Conservation (phyloP, 2,113 vertebrate species). For the Gadus macrocephalus region DNA sequence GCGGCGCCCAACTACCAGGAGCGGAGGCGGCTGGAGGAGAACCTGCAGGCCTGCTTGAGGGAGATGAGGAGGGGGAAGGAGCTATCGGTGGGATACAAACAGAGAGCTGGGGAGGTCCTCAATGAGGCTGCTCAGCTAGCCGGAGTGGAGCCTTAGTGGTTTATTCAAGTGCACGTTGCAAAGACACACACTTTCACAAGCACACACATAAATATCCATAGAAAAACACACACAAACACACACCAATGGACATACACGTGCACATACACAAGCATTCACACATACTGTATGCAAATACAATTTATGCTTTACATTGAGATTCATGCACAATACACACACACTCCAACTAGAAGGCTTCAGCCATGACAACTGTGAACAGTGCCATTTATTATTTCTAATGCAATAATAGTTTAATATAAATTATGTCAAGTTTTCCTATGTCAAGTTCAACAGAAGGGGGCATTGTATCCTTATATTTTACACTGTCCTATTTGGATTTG, state of each 20-base stretch:
- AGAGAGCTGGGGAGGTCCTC: conserved; percentile 52
- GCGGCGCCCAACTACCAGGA: conserved; percentile 57
- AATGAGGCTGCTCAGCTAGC: conserved; percentile 61
- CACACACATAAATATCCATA: not conserved
- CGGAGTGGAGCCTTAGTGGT: conserved; percentile 43
- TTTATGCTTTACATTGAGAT: not conserved
- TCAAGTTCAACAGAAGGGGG: conserved; percentile 27
- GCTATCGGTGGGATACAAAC: conserved; percentile 44
- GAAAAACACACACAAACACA: not conserved
- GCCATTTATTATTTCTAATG: too few species aligned
- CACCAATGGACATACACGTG: not conserved
- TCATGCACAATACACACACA: too few species aligned
- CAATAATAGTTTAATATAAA: not conserved
- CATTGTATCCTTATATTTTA: conserved; percentile 26
- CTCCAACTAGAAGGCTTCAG: too few species aligned
- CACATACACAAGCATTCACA: not conserved
- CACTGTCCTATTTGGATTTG: not conserved
- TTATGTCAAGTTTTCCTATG: not conserved
- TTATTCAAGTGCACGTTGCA: not conserved
- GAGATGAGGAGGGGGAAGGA: conserved; percentile 62
- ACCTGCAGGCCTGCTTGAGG: conserved; percentile 63
- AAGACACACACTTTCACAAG: not conserved
- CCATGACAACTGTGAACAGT: too few species aligned
- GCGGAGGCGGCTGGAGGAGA: conserved; percentile 42
- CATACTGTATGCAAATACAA: not conserved